Evolutionary conservation across 2,113 vertebrate species (phyloP), one percentile per base, ranked within the genome.

Genomic region (Gymnorhina tibicen): DNA sequence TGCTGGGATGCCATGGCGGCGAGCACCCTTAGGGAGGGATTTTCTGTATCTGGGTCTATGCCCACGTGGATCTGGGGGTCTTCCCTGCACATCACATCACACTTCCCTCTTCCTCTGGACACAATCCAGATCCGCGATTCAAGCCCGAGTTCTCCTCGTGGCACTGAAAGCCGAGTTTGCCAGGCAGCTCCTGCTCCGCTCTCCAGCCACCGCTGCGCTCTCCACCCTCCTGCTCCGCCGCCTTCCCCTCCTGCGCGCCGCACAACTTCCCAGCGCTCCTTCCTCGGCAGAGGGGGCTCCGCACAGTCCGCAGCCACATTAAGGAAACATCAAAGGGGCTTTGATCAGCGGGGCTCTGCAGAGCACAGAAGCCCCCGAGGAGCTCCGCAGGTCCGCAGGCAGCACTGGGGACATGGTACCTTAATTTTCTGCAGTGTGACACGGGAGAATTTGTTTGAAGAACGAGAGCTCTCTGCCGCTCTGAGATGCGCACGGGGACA

Each of bases 311-410:
- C 87, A 92, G 97, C 97, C 95, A 75, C 76, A 95, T 95, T 95
- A 96, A 98, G 97, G 93, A 97, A 98, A 97, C 97, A 97, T 98
- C 98, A 98, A 98, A 98, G 97, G 82, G 80, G 63, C 98, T 98
- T 98, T 98, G 98, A 98, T 98, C 97, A 95, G 44, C 58, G 0
- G 11, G 67, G 91, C 92, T 94, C 87, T 82, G 68, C 15, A 66
- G 95, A 97, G 97, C 95, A 19, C 76, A 62, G 89, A 79, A 96
- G 70, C 96, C 95, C 95, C 93, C 6, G 18, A 96, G 98, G 96
- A 97, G 90, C 91, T 91, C 87, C 63, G 93, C 92, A 91, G 94
- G 97, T 89, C 95, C n/a, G 8, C 86, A 94, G 92, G 75, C 84
- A 53, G 85, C 79, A 20, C 6, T 52, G 55, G 90, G 96, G 95